These are phyloP conservation scores for Dissostichus mawsoni DNA, from an alignment of 2,113 vertebrate genomes.

Conservation along the genomic window DNA sequence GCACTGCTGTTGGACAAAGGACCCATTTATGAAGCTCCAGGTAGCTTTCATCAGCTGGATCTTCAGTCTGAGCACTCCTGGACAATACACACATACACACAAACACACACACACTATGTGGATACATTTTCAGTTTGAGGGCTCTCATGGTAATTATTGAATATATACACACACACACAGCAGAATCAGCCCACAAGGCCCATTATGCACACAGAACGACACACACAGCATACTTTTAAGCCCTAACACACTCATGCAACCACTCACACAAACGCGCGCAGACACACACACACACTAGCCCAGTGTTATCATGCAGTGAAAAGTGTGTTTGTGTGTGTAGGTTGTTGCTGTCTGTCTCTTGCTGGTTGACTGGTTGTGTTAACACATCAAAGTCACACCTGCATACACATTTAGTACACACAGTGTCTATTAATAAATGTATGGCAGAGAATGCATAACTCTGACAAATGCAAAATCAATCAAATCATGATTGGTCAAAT, in stretches of 20 bases:
- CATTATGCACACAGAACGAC: slow-evolving; percentile 3
- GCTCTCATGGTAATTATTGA: slow-evolving; percentile 41
- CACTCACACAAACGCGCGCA: background rate
- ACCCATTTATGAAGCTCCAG: slow-evolving; percentile 60
- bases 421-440: background rate
- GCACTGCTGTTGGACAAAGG: slow-evolving; percentile 37
- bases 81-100: slow-evolving; percentile 29
- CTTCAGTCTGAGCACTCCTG: slow-evolving; percentile 61
- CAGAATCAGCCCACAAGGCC: slow-evolving; percentile 6
- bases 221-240: slow-evolving; percentile 12
- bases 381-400: background rate
- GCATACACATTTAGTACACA: background rate
- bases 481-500: background rate
- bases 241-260: background rate
- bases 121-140: slow-evolving; percentile 47
- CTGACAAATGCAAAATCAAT: background rate
- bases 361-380: background rate
- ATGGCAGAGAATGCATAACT: background rate
- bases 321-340: background rate
- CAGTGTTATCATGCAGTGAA: background rate
- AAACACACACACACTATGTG: background rate
- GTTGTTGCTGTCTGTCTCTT: background rate
- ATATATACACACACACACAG: slow-evolving; percentile 7
- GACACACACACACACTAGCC: background rate
- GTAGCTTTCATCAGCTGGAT: slow-evolving; percentile 67